Conservation (phyloP, 2,113 vertebrate genomes). For the Orthochromis indermauri region DNA sequence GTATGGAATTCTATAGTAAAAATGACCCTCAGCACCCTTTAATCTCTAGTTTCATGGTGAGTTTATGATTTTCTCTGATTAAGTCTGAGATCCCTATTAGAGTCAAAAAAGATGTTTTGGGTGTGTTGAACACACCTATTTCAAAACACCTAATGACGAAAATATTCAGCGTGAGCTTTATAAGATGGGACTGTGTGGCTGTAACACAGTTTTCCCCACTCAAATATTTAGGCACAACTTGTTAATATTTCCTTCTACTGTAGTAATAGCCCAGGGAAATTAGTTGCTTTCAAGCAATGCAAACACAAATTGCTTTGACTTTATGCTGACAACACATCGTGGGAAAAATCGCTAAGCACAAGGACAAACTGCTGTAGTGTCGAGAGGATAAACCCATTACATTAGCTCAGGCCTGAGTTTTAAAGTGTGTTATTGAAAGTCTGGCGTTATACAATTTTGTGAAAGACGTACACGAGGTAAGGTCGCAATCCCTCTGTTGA, state of each 20-base stretch:
- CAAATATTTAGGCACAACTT: background rate
- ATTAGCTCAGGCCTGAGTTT: conserved; percentile 6
- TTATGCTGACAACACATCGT: conserved; percentile 36
- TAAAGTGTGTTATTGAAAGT: background rate
- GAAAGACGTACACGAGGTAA: background rate
- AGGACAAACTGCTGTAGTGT: conserved; percentile 20
- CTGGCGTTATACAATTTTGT: background rate
- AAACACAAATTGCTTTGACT: conserved; percentile 49
- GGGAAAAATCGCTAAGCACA: conserved; percentile 18
- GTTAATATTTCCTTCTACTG: conserved; percentile 7
- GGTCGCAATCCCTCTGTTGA: background rate
- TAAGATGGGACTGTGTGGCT: background rate
- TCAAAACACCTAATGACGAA: background rate
- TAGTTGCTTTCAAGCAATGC: conserved; percentile 41
- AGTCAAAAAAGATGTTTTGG: background rate
- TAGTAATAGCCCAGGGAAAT: conserved; percentile 42
- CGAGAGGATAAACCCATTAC: conserved; percentile 41
- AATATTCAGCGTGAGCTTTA: background rate
- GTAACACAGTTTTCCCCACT: background rate
- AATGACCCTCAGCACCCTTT: background rate
- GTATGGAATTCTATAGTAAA: background rate
- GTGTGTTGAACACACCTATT: background rate
- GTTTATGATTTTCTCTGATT: background rate
- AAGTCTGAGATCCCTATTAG: background rate
- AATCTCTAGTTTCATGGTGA: background rate